Base-by-base conservation (phyloP, 2,797 vertebrate genomes). In the Notolabrus celidotus region DNA sequence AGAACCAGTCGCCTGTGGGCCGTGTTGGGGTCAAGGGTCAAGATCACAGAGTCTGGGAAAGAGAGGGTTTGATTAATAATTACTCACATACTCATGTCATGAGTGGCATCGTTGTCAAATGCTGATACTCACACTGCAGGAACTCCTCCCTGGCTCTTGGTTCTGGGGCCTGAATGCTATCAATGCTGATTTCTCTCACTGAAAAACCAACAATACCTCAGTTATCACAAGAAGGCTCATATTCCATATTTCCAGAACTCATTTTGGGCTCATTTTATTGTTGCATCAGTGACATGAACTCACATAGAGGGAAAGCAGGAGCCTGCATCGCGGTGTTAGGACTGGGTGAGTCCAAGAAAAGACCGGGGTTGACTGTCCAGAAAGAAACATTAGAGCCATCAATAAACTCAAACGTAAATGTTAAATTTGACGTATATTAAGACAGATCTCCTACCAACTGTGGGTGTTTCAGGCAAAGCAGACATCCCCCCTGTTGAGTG, bases 61-160 rank as follows among this genome's bases (percentile, higher is more conserved):
- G 4, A 45, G 23, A 56, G 10, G 12, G 22, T 41, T 65, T 10
- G 9, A 33, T 15, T 17, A 39, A 29, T 11, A 36, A 11, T 12
- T 14, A 36, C 11, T 36, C 10, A 36, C 53, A 20, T 1, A 31
- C 31, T 4, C 7, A 8, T 27, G 6, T n/a, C n/a, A n/a, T n/a
- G n/a, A n/a, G n/a, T n/a, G n/a, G n/a, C n/a, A n/a, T n/a, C n/a
- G n/a, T n/a, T n/a, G 5, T 3, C 33, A 17, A 66, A 36, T 41
- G 38, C 10, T 12, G 43, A 62, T 8, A 92, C 94, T 94, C 74
- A 95, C 94, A 92, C 14, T 94, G 88, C 1, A 95, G 81, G 77
- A 95, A 93, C 74, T 95, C 94, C 1, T 95, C 92, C 77, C 94
- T 88, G 85, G 56, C 80, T 65, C 92, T 90, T 0, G 94, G 94